Percentiles rank a stretch among this genome's conserved stretches.
phyloP scores from a whole-genome alignment of 2,888 invertebrate species.

The Drosophila antonietae region DNA sequence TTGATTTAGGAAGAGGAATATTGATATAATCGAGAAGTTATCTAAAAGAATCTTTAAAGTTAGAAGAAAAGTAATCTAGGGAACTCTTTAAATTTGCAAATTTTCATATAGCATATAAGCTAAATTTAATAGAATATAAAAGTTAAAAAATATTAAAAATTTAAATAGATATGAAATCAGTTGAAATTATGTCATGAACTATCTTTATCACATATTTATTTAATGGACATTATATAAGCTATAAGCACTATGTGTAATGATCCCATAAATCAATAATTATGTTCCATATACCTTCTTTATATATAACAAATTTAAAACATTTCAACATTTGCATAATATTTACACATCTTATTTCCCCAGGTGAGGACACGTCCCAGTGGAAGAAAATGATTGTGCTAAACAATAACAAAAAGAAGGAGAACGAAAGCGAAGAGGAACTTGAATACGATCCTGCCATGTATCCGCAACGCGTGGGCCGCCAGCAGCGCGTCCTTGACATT shows the following conservation, averaged over 20 bases:
- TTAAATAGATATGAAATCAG: too few species aligned
- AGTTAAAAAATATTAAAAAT: too few species aligned
- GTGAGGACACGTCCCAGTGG: conserved; percentile 96
- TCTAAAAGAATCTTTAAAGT: background rate
- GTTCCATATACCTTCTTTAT: too few species aligned
- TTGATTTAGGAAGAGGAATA: background rate
- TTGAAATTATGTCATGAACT: too few species aligned
- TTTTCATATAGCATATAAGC: too few species aligned
- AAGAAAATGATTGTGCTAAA: conserved; percentile 93
- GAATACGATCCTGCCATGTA: conserved; percentile 92
- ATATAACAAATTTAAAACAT: background rate
- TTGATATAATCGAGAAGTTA: background rate
- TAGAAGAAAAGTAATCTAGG: background rate
- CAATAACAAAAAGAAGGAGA: conserved; percentile 86
- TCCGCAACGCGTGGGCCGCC: conserved; percentile 94
- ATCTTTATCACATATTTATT: too few species aligned
- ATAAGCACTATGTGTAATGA: too few species aligned
- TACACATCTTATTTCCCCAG: conserved; percentile 35
- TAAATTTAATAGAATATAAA: too few species aligned
- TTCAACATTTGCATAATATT: background rate
- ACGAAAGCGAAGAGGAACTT: conserved; percentile 89
- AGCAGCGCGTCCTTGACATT: conserved; percentile 94
- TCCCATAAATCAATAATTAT: too few species aligned
- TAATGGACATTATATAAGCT: too few species aligned
- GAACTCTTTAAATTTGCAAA: too few species aligned